Base-by-base conservation (phyloP, 2,888 invertebrate genomes). In the Lacanobia wlatinum region DNA sequence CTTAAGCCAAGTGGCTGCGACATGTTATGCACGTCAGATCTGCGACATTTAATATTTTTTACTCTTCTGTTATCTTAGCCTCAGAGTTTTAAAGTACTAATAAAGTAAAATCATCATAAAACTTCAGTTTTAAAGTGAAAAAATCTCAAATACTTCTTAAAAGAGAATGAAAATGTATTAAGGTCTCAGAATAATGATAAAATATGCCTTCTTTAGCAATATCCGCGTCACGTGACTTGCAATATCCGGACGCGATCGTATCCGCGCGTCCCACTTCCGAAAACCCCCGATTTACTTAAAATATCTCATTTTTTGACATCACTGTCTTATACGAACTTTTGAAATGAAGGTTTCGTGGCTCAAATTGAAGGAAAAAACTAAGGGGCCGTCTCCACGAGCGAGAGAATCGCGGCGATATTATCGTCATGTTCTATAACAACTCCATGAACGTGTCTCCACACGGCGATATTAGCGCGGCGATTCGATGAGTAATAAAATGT, bases 211-310 rank as follows among this genome's bases (percentile, higher is more conserved):
- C 63, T 78, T 63, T 64, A 78, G 84, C 87, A 90, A 90, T 90
- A 89, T 89, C 88, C 87, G 79, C 52, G 74, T 71, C 85, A 85
- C 83, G 83, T 86, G 89, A 87, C 85, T 87, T 81, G 84, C 88
- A 91, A 90, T 91, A 90, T 91, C 91, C 89, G 87, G 84, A 67
- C 67, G 52, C 52, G 68, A 80, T 76, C 69, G 68, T 78, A 86
- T 83, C 76, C 62, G 59, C 58, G 53, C 66, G 62, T 60, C 34
- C 63, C 67, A 73, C 78, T 73, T 79, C 70, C 70, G 63, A 75
- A 59, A 64, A 63, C 52, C 52, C 73, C 53, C 75, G 70, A 83
- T 84, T 82, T 82, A 70, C 75, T 78, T 80, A 70, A 60, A 80
- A 78, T 80, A 81, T 80, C 50, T 73, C 73, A 72, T 78, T 68